phyloP scores from a whole-genome alignment of 2,797 vertebrate genomes.

The Bryconaethiops microstoma region DNA sequence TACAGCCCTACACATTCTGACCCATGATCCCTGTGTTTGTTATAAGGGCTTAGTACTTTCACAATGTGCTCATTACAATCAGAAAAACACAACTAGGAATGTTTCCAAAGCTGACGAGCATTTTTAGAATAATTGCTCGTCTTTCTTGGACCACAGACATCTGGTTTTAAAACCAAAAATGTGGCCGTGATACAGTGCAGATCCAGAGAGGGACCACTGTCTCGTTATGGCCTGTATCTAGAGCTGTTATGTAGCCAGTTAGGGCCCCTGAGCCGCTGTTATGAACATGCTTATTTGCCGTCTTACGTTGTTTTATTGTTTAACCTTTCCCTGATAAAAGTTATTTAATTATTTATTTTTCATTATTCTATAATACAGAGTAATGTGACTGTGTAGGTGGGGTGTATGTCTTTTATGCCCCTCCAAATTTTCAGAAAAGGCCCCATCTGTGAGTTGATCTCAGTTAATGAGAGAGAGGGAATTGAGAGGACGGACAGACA shows the following conservation, averaged over 20 bases:
- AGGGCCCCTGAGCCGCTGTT: neutral
- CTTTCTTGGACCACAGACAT: conserved; percentile 2
- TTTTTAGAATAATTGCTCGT: conserved; percentile 16
- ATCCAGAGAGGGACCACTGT: neutral
- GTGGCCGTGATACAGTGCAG: neutral
- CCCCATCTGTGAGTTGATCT: neutral
- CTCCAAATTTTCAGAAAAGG: neutral
- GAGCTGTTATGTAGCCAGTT: neutral
- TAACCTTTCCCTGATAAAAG: too few species aligned
- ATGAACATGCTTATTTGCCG: too few species aligned
- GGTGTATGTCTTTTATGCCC: neutral
- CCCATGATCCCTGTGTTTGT: conserved; percentile 50
- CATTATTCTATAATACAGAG: neutral
- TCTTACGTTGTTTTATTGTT: too few species aligned
- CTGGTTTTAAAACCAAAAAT: neutral
- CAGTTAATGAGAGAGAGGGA: neutral
- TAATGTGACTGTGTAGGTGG: too few species aligned
- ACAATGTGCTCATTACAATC: conserved; percentile 13
- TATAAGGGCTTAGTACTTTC: conserved; percentile 33
- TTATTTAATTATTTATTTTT: too few species aligned
- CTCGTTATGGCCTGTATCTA: neutral
- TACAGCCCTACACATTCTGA: conserved; percentile 41
- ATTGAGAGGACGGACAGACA: too few species aligned
- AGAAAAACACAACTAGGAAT: conserved; percentile 26
- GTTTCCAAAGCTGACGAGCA: conserved; percentile 8